phyloP scores from a whole-genome alignment of 2,888 invertebrate species.

The Hyppa rectilinea region DNA sequence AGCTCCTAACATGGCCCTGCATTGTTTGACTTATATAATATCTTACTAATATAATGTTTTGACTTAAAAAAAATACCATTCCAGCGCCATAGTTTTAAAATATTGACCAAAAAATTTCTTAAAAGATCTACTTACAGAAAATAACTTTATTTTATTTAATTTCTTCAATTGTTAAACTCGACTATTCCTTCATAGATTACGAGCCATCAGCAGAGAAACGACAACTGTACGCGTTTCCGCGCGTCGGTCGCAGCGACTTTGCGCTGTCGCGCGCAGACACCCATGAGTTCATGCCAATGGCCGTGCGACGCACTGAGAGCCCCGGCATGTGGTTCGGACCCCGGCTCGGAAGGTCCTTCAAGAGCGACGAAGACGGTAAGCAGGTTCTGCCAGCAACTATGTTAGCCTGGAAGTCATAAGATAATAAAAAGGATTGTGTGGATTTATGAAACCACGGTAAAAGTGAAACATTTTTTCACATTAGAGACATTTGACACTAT shows the following conservation, averaged over 20 bases:
- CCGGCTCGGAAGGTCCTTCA: slow-evolving; percentile 90
- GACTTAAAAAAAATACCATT: no score
- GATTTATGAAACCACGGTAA: no score
- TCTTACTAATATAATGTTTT: no score
- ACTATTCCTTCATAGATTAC: slow-evolving; percentile 69
- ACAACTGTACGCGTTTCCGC: slow-evolving; percentile 84
- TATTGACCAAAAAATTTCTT: background rate
- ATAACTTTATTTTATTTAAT: background rate
- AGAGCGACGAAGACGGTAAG: slow-evolving; percentile 80
- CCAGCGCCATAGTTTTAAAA: no score
- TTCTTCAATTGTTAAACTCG: no score
- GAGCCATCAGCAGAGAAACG: slow-evolving; percentile 79
- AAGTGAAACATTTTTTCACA: no score
- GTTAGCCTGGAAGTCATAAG: no score
- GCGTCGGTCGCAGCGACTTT: slow-evolving; percentile 80
- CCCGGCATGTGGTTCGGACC: slow-evolving; percentile 93
- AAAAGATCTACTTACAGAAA: background rate
- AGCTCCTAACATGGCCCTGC: no score
- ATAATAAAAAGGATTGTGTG: no score
- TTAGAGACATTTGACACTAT: no score
- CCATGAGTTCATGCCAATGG: slow-evolving; percentile 60
- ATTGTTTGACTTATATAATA: no score
- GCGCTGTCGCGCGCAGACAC: slow-evolving; percentile 53
- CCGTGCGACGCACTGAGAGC: slow-evolving; percentile 68
- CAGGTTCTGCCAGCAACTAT: no score